Percentiles rank a stretch among this genome's conserved stretches.
Evolutionary conservation across 2,113 vertebrate genomes (phyloP).

Genomic region (Vidua macroura): DNA sequence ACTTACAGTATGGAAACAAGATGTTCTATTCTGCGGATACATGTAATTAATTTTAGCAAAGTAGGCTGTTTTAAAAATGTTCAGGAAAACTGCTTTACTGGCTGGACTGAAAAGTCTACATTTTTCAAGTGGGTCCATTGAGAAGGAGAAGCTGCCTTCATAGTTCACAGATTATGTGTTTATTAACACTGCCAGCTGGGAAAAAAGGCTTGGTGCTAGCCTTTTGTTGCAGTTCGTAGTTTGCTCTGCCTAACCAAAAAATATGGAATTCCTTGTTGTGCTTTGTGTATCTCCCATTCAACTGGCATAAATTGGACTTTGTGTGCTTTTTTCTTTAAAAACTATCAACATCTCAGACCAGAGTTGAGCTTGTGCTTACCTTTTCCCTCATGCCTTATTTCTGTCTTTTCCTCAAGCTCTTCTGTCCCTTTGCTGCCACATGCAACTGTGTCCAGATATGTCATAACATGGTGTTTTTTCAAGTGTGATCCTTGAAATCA

Average conservation of each 20-base stretch:
- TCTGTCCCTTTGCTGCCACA: rapidly evolving
- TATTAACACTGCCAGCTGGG: not conserved
- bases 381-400: not conserved
- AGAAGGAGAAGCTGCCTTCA: not conserved
- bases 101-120: not conserved
- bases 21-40: not conserved
- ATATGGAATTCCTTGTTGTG: not conserved
- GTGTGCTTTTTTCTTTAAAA: not conserved
- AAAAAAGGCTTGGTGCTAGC: not conserved
- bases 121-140: not conserved
- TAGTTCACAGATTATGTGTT: not conserved
- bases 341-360: not conserved
- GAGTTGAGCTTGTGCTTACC: not conserved
- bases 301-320: not conserved
- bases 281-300: not conserved
- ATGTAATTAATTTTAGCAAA: not conserved
- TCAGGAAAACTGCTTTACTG: not conserved
- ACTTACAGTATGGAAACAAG: not conserved
- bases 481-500: not conserved
- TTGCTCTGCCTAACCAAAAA: not conserved
- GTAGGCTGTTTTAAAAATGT: not conserved
- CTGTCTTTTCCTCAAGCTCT: not conserved
- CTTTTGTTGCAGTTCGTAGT: not conserved
- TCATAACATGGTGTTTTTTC: not conserved
- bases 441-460: not conserved